A percentile compares a stretch with the other conserved stretches of the same genome.
Conservation (phyloP, 2,797 vertebrate genomes). For the Cottoperca gobio region DNA sequence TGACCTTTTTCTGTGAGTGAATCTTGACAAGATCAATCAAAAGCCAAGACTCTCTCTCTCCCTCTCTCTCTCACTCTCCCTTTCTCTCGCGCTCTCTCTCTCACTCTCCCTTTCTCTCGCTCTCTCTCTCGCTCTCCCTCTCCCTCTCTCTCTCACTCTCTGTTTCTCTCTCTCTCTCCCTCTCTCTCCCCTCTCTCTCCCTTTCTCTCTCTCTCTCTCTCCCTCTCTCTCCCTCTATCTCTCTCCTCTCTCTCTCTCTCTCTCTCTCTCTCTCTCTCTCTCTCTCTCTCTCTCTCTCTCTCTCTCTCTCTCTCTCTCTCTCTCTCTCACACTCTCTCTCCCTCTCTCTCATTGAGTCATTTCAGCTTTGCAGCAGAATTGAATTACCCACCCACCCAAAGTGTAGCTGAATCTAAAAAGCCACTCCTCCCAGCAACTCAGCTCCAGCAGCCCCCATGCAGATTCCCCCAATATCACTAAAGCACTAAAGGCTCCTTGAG, state of each 20-base stretch:
- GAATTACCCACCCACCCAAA: constrained; percentile 72
- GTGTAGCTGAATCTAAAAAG: constrained; percentile 54
- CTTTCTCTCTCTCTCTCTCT: constrained; percentile 43
- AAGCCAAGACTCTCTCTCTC: constrained; percentile 58
- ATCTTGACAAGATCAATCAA: constrained; percentile 78
- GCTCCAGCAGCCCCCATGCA: constrained; percentile 53
- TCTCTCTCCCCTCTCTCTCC: neutral
- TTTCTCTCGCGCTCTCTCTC: constrained; percentile 41
- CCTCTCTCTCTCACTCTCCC: constrained; percentile 3
- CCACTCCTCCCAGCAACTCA: constrained; percentile 53
- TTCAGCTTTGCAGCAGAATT: constrained; percentile 70
- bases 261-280: constrained; percentile 22
- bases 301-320: constrained; percentile 39
- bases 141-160: neutral
- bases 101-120: constrained; percentile 13
- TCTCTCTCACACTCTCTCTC: constrained; percentile 11
- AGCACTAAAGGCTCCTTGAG: constrained; percentile 54
- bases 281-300: constrained; percentile 14
- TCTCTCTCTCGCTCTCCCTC: constrained; percentile 42
- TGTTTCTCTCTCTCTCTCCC: constrained; percentile 43
- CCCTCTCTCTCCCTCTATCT: neutral
- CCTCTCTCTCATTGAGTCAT: constrained; percentile 63
- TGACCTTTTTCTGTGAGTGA: constrained; percentile 75
- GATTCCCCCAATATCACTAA: constrained; percentile 56
- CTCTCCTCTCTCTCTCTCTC: constrained; percentile 38